Evolutionary conservation across 2,888 invertebrate species (phyloP).

Genomic region (Volucella zonaria): DNA sequence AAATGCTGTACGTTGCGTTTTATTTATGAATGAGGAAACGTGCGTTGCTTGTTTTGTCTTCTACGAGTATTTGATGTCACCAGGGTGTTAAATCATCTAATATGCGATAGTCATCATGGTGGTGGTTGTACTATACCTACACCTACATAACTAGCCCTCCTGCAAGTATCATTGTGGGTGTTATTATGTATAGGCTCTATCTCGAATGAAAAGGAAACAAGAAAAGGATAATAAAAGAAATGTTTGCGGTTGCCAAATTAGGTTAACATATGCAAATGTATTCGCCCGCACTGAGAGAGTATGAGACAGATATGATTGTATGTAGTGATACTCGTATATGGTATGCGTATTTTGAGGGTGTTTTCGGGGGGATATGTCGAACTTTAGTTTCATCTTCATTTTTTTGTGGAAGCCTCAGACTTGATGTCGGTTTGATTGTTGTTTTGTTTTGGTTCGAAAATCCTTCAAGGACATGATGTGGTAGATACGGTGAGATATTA

Average conservation of each 20-base stretch:
- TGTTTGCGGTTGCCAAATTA: conserved; percentile 46
- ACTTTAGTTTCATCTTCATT: conserved; percentile 1
- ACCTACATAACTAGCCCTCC: not conserved
- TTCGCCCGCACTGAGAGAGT: conserved; percentile 36
- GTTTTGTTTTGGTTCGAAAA: conserved; percentile 40
- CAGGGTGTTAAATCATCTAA: conserved; percentile 56
- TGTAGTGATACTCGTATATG: no score
- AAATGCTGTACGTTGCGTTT: conserved; percentile 46
- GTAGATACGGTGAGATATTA: no score
- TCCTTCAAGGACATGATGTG: conserved; percentile 10
- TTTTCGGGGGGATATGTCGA: no score
- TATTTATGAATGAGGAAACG: conserved; percentile 71
- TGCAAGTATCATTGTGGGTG: conserved; percentile 25
- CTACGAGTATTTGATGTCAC: conserved; percentile 48
- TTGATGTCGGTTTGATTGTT: conserved; percentile 50
- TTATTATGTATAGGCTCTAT: conserved; percentile 20
- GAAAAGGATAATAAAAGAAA: conserved; percentile 4
- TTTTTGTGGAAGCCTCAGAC: conserved; percentile 14
- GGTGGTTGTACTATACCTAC: conserved; percentile 3
- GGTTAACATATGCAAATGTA: conserved; percentile 60
- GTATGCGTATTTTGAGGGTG: no score
- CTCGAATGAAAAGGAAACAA: conserved; percentile 34
- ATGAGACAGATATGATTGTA: conserved; percentile 9
- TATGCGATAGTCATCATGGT: conserved; percentile 23
- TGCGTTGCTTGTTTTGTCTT: conserved; percentile 28